Conservation (phyloP, 2,888 invertebrate species). For the Nezara viridula region DNA sequence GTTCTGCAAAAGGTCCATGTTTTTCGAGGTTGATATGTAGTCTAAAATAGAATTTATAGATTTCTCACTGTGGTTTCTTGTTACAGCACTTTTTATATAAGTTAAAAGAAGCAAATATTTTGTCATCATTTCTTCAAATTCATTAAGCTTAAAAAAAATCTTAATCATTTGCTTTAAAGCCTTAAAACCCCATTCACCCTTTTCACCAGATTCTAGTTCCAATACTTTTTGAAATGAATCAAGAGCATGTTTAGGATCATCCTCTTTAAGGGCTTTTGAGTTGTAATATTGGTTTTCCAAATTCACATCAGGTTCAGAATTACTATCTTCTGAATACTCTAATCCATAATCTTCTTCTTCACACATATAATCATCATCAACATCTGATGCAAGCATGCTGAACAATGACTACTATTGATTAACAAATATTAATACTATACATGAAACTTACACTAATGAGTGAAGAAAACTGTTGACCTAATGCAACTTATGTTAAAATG, state of each 20-base stretch:
- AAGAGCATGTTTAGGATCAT: conserved; percentile 86
- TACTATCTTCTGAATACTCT: conserved; percentile 99
- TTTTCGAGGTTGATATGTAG: conserved; percentile 98
- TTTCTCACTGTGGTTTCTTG: conserved; percentile 98
- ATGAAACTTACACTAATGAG: neutral
- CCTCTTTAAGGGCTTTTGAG: conserved; percentile 97
- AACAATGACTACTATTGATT: neutral
- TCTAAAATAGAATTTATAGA: conserved; percentile 99
- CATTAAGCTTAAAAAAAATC: conserved; percentile 86
- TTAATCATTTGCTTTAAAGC: conserved; percentile 99
- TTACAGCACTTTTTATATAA: conserved; percentile 99
- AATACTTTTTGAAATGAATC: conserved; percentile 95
- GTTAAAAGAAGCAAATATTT: conserved; percentile 95
- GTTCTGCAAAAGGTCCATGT: conserved; percentile 98
- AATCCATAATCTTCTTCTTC: conserved; percentile 97
- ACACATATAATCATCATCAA: conserved; percentile 96
- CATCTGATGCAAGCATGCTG: conserved; percentile 76
- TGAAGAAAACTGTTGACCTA: neutral
- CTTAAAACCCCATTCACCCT: conserved; percentile 99
- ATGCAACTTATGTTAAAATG: neutral
- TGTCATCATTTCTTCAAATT: conserved; percentile 95
- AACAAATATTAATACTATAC: neutral
- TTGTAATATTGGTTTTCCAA: conserved; percentile 99
- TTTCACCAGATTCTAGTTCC: conserved; percentile 95
- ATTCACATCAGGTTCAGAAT: conserved; percentile 98